These are phyloP conservation scores for Drosophila persimilis DNA, from an alignment of 1,140 invertebrate species.

Conservation along the genomic window DNA sequence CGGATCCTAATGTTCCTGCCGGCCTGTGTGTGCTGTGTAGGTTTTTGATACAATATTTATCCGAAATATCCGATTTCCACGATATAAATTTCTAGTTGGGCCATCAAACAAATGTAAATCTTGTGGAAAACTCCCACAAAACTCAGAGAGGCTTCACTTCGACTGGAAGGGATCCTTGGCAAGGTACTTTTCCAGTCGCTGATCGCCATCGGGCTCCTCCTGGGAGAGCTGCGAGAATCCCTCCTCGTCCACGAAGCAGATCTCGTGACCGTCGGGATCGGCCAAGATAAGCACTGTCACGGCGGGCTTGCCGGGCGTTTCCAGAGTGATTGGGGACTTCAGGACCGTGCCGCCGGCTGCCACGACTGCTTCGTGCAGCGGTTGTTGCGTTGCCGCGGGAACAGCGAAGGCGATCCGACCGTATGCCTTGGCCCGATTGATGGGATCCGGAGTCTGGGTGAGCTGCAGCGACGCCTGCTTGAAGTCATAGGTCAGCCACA, in stretches of 20 bases:
- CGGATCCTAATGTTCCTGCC: too few species aligned
- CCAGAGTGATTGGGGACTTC: conserved; percentile 93
- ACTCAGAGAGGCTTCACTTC: not conserved
- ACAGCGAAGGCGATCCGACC: conserved; percentile 97
- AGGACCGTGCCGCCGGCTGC: conserved; percentile 90
- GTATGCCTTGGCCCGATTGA: conserved; percentile 95
- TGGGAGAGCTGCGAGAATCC: conserved; percentile 94
- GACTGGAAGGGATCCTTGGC: conserved; percentile 78
- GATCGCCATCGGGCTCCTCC: conserved; percentile 92
- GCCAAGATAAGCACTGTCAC: conserved; percentile 97
- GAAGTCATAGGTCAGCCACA: conserved; percentile 87
- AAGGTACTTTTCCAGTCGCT: conserved; percentile 91
- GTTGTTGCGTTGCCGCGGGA: conserved; percentile 89
- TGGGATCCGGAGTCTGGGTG: conserved; percentile 86
- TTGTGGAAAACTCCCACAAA: not conserved
- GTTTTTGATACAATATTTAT: too few species aligned
- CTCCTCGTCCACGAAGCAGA: conserved; percentile 99
- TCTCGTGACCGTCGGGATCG: conserved; percentile 98
- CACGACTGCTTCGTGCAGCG: conserved; percentile 90
- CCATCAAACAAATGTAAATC: too few species aligned
- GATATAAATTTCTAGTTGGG: too few species aligned
- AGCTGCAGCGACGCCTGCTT: conserved; percentile 89
- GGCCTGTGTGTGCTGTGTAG: too few species aligned
- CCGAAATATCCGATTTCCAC: too few species aligned
- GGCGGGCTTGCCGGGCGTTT: conserved; percentile 98